phyloP scores from a whole-genome alignment of 2,888 invertebrate species.

The Tetragnatha montana region DNA sequence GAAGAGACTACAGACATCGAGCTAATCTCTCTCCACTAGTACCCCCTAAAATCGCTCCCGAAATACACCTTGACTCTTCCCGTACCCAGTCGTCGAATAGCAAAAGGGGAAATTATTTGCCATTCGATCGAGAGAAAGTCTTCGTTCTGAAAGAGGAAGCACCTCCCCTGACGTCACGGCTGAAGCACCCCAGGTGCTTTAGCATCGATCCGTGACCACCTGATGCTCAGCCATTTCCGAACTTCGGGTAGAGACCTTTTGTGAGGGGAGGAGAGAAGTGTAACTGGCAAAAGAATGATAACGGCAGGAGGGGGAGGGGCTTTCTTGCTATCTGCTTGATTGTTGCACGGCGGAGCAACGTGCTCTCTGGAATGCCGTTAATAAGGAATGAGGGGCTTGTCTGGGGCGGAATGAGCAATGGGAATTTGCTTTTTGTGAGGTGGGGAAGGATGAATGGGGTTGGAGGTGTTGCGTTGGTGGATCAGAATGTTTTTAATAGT shows the following conservation, averaged over 20 bases:
- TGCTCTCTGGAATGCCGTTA: conserved; percentile 11
- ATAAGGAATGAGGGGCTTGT: conserved; percentile 3
- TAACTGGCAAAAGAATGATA: conserved; percentile 25
- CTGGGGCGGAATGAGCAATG: background rate
- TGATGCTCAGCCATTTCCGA: conserved; percentile 56
- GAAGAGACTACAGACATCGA: no score
- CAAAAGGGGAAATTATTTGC: conserved; percentile 32
- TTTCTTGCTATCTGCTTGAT: conserved; percentile 2
- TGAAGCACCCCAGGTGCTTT: conserved; percentile 56
- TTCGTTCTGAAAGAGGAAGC: conserved; percentile 22
- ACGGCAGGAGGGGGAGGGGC: background rate
- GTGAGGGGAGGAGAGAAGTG: conserved; percentile 7
- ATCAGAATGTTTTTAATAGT: no score
- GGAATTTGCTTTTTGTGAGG: background rate
- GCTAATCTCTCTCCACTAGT: no score
- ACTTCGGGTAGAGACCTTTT: conserved; percentile 31
- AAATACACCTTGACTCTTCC: no score
- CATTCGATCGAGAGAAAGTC: conserved; percentile 15
- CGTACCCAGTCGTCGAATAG: no score
- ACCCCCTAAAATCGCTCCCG: no score
- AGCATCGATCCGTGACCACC: conserved; percentile 59
- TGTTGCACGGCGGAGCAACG: conserved; percentile 5
- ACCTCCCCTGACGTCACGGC: conserved; percentile 48
- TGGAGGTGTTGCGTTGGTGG: background rate
- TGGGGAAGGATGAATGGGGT: background rate